Evolutionary conservation across 1,140 invertebrate species (phyloP).

Genomic region (Drosophila pseudoobscura): DNA sequence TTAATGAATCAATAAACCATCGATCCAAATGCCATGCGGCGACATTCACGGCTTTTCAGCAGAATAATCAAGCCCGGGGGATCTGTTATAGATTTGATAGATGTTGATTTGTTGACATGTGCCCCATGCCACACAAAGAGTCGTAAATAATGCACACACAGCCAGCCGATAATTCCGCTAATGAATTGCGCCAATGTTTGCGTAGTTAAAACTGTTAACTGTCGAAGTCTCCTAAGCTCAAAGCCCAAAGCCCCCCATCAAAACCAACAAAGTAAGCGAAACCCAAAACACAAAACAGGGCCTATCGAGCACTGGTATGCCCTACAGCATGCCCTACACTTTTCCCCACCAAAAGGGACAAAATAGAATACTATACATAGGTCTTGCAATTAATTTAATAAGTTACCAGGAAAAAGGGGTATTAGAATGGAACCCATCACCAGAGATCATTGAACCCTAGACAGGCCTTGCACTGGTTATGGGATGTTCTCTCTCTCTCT

Average conservation of each 20-base stretch:
- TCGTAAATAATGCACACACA: slow-evolving; percentile 22
- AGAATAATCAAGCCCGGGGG: neutral
- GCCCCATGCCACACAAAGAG: slow-evolving; percentile 19
- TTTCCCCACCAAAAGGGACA: no score
- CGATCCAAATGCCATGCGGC: neutral
- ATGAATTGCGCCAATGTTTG: slow-evolving; percentile 65
- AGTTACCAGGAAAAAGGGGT: no score
- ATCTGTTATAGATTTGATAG: slow-evolving; percentile 41
- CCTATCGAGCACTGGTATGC: neutral
- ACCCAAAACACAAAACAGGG: neutral
- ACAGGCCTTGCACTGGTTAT: no score
- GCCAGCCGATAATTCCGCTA: slow-evolving; percentile 66
- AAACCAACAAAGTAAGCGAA: slow-evolving; percentile 32
- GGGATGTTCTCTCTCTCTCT: no score
- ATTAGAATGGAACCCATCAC: no score
- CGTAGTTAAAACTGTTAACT: slow-evolving; percentile 66
- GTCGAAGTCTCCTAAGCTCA: slow-evolving; percentile 11
- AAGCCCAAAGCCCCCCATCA: neutral
- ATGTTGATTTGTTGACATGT: slow-evolving; percentile 51
- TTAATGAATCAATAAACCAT: slow-evolving; percentile 29
- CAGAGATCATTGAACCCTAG: no score
- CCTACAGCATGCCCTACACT: slow-evolving; percentile 1
- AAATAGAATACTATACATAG: no score
- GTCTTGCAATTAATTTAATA: no score
- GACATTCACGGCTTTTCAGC: no score